Conservation (phyloP, 2,888 invertebrate species). For the Galeruca laticollis region DNA sequence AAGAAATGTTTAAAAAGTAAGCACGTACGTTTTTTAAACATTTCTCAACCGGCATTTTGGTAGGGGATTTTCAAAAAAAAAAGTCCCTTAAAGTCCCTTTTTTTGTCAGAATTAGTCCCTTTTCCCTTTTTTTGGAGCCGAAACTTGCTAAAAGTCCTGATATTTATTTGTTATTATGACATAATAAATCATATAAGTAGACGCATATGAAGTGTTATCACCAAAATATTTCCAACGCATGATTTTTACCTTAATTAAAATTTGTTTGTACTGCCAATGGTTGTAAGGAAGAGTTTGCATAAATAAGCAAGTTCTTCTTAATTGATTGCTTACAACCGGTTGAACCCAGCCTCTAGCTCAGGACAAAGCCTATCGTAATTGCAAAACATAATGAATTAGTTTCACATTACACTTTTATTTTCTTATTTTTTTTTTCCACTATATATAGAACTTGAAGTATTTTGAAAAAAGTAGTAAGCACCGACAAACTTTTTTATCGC, state of each 20-base stretch:
- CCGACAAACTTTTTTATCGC: background rate
- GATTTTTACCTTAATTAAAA: background rate
- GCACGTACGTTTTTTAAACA: too few relatives aligned
- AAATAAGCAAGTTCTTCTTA: constrained; percentile 24
- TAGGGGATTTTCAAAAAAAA: too few relatives aligned
- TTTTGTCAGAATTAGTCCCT: too few relatives aligned
- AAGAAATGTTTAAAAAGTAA: too few relatives aligned
- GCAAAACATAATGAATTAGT: constrained; percentile 30
- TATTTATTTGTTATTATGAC: too few relatives aligned
- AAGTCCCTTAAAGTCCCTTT: too few relatives aligned
- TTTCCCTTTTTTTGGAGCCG: too few relatives aligned
- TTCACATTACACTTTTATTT: constrained; percentile 24
- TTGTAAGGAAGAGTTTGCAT: constrained; percentile 25
- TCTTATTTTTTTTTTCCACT: constrained; percentile 14
- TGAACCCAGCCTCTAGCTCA: constrained; percentile 26
- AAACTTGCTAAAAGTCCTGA: too few relatives aligned
- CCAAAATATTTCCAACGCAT: background rate
- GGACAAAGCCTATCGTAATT: constrained; percentile 27
- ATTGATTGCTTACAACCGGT: constrained; percentile 28
- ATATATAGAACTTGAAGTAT: constrained; percentile 24
- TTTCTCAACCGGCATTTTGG: too few relatives aligned
- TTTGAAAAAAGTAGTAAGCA: constrained; percentile 4
- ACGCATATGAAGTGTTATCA: too few relatives aligned
- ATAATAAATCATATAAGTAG: too few relatives aligned
- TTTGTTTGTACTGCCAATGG: constrained; percentile 13